Evolutionary conservation across 2,888 invertebrate species (phyloP).

Genomic region (Boloria euphrosyne): DNA sequence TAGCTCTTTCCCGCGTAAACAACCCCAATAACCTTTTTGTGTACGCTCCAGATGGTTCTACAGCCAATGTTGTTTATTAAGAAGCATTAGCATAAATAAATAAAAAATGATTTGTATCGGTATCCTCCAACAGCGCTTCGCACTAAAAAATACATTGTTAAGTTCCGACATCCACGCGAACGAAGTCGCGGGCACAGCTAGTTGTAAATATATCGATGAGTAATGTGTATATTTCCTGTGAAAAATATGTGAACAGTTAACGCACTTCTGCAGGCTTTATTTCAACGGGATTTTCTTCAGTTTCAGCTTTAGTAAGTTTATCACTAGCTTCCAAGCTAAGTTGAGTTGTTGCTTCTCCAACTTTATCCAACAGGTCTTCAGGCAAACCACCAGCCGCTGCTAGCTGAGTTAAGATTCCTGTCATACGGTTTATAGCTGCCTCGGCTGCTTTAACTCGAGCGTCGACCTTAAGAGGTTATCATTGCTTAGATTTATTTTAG

Average conservation of each 20-base stretch:
- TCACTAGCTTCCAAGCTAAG: conserved; percentile 46
- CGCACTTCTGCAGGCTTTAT: conserved; percentile 24
- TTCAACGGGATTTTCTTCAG: conserved; percentile 56
- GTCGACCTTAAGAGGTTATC: conserved; percentile 46
- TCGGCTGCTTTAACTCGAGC: conserved; percentile 60
- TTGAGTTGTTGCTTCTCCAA: conserved; percentile 46
- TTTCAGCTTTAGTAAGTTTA: too few relatives aligned
- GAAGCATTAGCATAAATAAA: too few relatives aligned
- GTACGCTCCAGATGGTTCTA: too few relatives aligned
- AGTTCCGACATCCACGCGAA: too few relatives aligned
- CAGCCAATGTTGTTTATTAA: too few relatives aligned
- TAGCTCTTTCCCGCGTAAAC: too few relatives aligned
- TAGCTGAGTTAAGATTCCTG: conserved; percentile 55
- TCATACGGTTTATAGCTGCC: conserved; percentile 54
- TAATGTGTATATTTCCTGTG: background rate
- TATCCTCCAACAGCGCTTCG: too few relatives aligned
- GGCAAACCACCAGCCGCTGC: conserved; percentile 54
- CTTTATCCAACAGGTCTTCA: conserved; percentile 46
- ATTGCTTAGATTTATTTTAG: background rate
- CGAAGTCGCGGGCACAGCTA: too few relatives aligned
- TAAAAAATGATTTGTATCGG: too few relatives aligned
- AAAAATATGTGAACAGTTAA: background rate
- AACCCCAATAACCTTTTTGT: too few relatives aligned
- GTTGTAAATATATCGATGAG: background rate
- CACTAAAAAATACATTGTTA: too few relatives aligned